Base-by-base conservation (phyloP, 2,113 vertebrate species). In the Montifringilla adamsi region DNA sequence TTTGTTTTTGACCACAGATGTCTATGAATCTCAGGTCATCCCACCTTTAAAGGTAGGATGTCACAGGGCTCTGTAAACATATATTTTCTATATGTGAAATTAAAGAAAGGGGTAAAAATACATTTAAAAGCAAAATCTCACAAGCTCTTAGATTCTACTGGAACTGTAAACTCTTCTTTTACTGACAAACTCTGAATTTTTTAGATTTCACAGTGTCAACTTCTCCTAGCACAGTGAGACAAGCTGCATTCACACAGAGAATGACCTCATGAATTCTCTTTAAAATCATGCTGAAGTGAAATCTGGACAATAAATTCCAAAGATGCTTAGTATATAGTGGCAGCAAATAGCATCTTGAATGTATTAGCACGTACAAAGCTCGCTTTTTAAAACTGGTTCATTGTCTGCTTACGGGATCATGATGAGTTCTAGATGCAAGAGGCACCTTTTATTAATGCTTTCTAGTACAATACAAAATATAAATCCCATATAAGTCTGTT, bases 181-280 rank as follows among this genome's bases (percentile, higher is more conserved):
- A 66, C 68, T 53, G n/a, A 19, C 41, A 84, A 89, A 80, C 24
- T 91, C 49, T 14, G 66, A 46, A 35, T 81, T 44, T 66, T 77
- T 92, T 47, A 35, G 46, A 46, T 91, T 95, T 87, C 55, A 59
- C 28, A 31, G 37, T 46, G 26, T 88, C 75, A 78, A 1, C 21
- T 84, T 90, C 33, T 80, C 23, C 17, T 58, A 58, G 76, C 53
- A 64, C 47, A 55, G 30, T 44, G 60, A 96, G 67, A 80, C 63
- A 90, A 88, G 35, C 19, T 88, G 55, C 46, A 89, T 90, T 96
- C 83, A 43, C 80, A 35, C 16, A 63, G 55, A 81, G 55, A 86
- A 90, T 87, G 79, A 92, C 75, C 90, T 67, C 68, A 86, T 90
- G 85, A 90, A 92, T 93, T 89, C 55, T 84, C 56, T 82, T 84